Evolutionary conservation across 2,888 invertebrate genomes (phyloP).

Genomic region (Ophonus ardosiacus): DNA sequence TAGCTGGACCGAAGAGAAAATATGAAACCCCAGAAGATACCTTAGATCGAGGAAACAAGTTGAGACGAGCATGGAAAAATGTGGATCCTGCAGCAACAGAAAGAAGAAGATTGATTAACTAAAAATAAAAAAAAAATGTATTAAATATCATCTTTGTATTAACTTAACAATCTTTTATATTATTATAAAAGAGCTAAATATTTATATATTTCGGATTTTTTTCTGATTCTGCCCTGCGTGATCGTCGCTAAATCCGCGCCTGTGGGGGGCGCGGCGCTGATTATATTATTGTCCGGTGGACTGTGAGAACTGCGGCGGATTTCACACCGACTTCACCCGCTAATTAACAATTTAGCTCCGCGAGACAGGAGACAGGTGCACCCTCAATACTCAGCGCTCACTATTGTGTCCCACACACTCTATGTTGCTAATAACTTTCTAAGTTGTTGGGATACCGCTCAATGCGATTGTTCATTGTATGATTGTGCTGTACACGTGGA

Average conservation of each 20-base stretch:
- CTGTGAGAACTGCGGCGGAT: slow-evolving; percentile 75
- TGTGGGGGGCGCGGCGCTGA: slow-evolving; percentile 66
- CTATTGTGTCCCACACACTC: slow-evolving; percentile 72
- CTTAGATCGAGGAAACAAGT: too few relatives aligned
- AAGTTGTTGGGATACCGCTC: slow-evolving; percentile 66
- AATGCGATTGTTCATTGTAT: slow-evolving; percentile 6
- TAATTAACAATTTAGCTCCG: slow-evolving; percentile 75
- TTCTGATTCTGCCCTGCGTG: neutral
- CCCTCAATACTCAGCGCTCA: slow-evolving; percentile 71
- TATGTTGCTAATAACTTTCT: slow-evolving; percentile 72
- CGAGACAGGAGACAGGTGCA: slow-evolving; percentile 70
- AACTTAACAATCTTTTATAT: too few relatives aligned
- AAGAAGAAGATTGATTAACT: too few relatives aligned
- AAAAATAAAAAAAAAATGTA: too few relatives aligned
- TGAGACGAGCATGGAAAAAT: too few relatives aligned
- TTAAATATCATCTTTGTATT: too few relatives aligned
- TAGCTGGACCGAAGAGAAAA: too few relatives aligned
- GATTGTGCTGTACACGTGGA: neutral
- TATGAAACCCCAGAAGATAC: too few relatives aligned
- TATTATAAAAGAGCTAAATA: too few relatives aligned
- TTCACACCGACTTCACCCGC: slow-evolving; percentile 76
- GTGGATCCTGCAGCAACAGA: too few relatives aligned
- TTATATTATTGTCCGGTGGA: slow-evolving; percentile 75
- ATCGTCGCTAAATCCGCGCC: neutral
- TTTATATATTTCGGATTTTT: neutral